Evolutionary conservation across 1,140 invertebrate species (phyloP).

Genomic region (Trichoplusia ni): DNA sequence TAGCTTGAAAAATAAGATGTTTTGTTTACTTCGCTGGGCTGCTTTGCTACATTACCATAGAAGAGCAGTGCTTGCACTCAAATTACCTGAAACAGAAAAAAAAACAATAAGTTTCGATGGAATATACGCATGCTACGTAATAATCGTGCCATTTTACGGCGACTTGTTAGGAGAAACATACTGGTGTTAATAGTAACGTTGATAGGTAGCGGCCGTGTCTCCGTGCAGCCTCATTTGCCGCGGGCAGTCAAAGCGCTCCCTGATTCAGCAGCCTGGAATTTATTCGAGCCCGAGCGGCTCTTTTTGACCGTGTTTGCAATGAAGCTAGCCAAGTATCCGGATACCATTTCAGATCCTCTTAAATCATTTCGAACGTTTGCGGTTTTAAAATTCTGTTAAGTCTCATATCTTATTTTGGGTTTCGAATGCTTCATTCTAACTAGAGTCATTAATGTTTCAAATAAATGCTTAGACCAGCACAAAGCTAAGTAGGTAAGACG

Average conservation of each 20-base stretch:
- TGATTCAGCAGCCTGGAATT: constrained; percentile 35
- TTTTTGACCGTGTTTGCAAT: constrained; percentile 26
- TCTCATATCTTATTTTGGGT: constrained; percentile 2
- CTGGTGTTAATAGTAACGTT: neutral
- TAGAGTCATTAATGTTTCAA: constrained; percentile 33
- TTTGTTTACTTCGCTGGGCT: neutral
- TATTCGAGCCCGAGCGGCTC: constrained; percentile 29
- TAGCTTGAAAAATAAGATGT: neutral
- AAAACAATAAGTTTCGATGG: neutral
- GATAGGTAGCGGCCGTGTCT: neutral
- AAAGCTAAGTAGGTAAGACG: constrained; percentile 47
- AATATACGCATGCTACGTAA: too few relatives aligned
- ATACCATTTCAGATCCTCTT: neutral
- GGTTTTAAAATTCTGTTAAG: constrained; percentile 6
- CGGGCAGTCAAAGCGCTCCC: constrained; percentile 30
- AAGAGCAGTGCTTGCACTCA: constrained; percentile 3
- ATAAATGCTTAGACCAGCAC: constrained; percentile 50
- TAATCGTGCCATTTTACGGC: neutral
- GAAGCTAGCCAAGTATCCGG: constrained; percentile 14
- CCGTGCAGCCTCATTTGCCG: constrained; percentile 20
- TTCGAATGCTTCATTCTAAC: neutral
- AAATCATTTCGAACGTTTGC: neutral
- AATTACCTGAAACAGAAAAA: constrained; percentile 36
- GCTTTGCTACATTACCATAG: neutral
- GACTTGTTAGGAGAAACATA: constrained; percentile 4